Conservation (phyloP, 35 echinoderm and acorn worm species). For the Ptychodera flava region DNA sequence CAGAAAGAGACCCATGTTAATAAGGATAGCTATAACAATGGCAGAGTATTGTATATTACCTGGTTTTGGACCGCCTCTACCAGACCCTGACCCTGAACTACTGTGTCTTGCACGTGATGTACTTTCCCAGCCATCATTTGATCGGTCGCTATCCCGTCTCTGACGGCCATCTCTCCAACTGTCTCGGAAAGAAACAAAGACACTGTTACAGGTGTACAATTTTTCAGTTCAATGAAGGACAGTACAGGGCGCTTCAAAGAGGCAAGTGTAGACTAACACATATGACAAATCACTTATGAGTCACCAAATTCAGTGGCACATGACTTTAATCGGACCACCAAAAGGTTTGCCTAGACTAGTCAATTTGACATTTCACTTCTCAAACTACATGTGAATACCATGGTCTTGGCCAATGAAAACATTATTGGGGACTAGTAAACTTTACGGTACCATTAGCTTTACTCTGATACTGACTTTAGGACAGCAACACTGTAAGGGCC, state of each 20-base stretch:
- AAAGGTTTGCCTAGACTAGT: too few relatives aligned
- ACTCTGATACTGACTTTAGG: too few relatives aligned
- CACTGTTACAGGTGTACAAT: background rate
- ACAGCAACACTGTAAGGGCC: too few relatives aligned
- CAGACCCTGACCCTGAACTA: slow-evolving; percentile 73
- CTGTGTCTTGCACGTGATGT: slow-evolving; percentile 68
- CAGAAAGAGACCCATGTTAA: too few relatives aligned
- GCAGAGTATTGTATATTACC: slow-evolving; percentile 42
- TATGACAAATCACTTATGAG: background rate
- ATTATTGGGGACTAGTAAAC: too few relatives aligned
- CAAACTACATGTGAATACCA: too few relatives aligned
- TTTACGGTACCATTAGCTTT: too few relatives aligned
- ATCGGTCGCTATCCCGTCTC: slow-evolving; percentile 80
- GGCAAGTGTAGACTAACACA: background rate
- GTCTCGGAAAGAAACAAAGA: background rate
- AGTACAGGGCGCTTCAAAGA: background rate
- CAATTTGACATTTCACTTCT: too few relatives aligned
- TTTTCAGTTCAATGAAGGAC: background rate
- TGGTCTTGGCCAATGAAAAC: too few relatives aligned
- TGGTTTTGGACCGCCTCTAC: slow-evolving; percentile 81
- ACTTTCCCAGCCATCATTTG: slow-evolving; percentile 40
- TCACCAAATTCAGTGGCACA: too few relatives aligned
- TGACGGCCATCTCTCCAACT: slow-evolving; percentile 37
- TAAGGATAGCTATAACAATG: too few relatives aligned
- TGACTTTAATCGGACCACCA: too few relatives aligned